Conservation (phyloP, 2,888 invertebrate species). For the Eupithecia pulchellata region DNA sequence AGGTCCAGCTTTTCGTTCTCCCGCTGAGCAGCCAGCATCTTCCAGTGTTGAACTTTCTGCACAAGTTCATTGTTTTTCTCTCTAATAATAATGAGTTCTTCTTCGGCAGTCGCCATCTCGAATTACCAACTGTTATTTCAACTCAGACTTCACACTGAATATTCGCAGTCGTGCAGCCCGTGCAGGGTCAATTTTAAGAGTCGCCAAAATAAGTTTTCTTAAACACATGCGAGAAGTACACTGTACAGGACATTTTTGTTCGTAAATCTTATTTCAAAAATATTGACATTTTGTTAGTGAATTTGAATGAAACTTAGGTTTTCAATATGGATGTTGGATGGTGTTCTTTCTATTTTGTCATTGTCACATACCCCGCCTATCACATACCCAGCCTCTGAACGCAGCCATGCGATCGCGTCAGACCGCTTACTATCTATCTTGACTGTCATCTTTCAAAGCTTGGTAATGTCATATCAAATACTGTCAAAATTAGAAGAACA, state of each 20-base stretch:
- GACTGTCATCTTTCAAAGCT: too few relatives aligned
- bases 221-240: background rate
- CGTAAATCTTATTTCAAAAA: background rate
- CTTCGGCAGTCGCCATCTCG: slow-evolving; percentile 56
- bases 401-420: too few relatives aligned
- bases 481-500: background rate
- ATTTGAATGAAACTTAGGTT: too few relatives aligned
- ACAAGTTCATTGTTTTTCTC: slow-evolving; percentile 75
- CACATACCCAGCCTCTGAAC: too few relatives aligned
- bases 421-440: too few relatives aligned
- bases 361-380: background rate
- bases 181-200: background rate
- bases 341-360: too few relatives aligned
- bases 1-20: slow-evolving; percentile 74
- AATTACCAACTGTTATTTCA: background rate
- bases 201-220: background rate
- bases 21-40: slow-evolving; percentile 69
- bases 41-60: slow-evolving; percentile 74
- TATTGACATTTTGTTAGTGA: slow-evolving; percentile 1
- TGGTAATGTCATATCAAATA: too few relatives aligned
- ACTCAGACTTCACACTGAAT: background rate
- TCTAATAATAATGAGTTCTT: slow-evolving; percentile 66
- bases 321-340: too few relatives aligned
- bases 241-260: too few relatives aligned
- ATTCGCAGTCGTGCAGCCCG: background rate